These are phyloP conservation scores for Metopolophium dirhodum DNA, from an alignment of 1,140 invertebrate genomes.

Conservation along the genomic window DNA sequence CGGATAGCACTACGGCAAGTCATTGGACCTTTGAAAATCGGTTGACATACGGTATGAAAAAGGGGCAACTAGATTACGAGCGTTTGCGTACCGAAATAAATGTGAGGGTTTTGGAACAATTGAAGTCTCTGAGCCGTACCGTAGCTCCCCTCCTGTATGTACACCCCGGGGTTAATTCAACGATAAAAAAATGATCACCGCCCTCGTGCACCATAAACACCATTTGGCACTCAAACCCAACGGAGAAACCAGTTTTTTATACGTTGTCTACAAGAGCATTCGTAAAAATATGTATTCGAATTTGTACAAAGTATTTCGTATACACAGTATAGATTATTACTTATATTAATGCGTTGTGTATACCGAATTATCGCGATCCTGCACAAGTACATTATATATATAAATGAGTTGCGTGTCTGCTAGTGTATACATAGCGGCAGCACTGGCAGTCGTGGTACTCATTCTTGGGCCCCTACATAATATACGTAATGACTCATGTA, in stretches of 20 bases:
- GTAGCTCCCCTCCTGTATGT: neutral
- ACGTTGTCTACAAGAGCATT: neutral
- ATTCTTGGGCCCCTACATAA: neutral
- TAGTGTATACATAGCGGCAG: neutral
- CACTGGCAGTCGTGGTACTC: neutral
- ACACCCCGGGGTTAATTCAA: conserved; percentile 48
- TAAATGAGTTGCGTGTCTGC: neutral
- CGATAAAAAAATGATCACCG: conserved; percentile 49
- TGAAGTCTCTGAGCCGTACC: conserved; percentile 31
- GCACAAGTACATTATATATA: neutral
- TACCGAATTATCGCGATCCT: neutral
- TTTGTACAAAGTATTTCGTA: neutral
- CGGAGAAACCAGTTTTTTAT: conserved; percentile 42
- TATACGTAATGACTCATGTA: conserved; percentile 53
- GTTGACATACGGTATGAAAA: conserved; percentile 32
- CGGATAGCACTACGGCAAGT: neutral
- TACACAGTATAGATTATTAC: neutral
- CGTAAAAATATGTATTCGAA: neutral
- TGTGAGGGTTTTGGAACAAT: conserved; percentile 43
- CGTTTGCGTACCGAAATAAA: conserved; percentile 13
- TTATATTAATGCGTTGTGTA: neutral
- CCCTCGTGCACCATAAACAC: conserved; percentile 44
- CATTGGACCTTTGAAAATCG: conserved; percentile 22
- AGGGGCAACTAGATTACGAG: conserved; percentile 32
- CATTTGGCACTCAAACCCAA: conserved; percentile 42